phyloP scores from a whole-genome alignment of 2,797 vertebrate species.

The Heliangelus exortis region DNA sequence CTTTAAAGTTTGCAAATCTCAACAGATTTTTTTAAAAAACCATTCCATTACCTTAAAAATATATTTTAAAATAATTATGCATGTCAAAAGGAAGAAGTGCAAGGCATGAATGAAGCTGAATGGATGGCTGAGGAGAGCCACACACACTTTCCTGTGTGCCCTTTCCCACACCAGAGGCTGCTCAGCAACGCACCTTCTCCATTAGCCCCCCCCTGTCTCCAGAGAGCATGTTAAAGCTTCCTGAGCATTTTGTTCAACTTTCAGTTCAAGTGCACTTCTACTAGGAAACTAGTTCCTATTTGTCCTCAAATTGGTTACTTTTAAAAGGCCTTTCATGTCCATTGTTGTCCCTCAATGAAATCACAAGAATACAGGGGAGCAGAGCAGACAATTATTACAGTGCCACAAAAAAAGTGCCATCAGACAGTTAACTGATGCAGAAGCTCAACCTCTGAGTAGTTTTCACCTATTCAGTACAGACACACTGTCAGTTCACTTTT shows the following conservation, averaged over 20 bases:
- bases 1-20: conserved; percentile 38
- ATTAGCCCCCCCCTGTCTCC: neutral
- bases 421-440: neutral
- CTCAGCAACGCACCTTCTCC: neutral
- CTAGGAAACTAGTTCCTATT: neutral
- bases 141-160: accelerated
- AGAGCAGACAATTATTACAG: neutral
- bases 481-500: neutral
- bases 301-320: conserved; percentile 20
- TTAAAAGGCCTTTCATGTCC: neutral
- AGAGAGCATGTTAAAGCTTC: accelerated
- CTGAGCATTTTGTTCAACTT: neutral
- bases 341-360: neutral
- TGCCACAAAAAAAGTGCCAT: neutral
- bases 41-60: conserved; percentile 43
- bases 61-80: neutral
- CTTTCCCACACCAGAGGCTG: neutral
- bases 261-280: conserved; percentile 10
- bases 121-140: neutral
- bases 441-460: neutral
- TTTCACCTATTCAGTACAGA: neutral
- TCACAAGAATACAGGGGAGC: neutral
- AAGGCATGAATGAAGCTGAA: neutral
- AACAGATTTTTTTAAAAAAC: conserved; percentile 37
- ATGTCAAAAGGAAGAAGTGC: neutral